Evolutionary conservation across 2,888 invertebrate species (phyloP).

Genomic region (Netelia virgata): DNA sequence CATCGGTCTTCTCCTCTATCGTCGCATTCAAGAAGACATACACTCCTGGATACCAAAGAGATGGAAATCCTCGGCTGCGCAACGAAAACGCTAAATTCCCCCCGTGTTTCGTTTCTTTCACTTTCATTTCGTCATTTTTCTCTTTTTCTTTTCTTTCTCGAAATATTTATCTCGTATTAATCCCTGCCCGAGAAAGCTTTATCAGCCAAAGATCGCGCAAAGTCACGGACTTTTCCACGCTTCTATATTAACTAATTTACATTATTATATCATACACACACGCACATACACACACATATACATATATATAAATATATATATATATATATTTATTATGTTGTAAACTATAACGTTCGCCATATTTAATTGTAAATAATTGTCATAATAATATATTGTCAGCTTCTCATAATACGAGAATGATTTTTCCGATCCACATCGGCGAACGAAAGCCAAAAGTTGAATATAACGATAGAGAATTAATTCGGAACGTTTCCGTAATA

Average conservation of each 20-base stretch:
- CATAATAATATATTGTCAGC: slow-evolving; percentile 62
- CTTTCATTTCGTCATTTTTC: slow-evolving; percentile 29
- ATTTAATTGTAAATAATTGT: slow-evolving; percentile 67
- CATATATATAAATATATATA: slow-evolving; percentile 43
- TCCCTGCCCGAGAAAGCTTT: slow-evolving; percentile 40
- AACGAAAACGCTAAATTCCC: slow-evolving; percentile 54
- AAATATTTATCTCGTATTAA: slow-evolving; percentile 45
- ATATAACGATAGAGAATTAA: background rate
- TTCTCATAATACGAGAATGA: slow-evolving; percentile 39
- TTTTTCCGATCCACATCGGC: background rate
- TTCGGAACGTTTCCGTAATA: slow-evolving; percentile 24
- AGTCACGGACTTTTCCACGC: slow-evolving; percentile 48
- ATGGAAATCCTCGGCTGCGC: slow-evolving; percentile 71
- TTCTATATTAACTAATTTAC: slow-evolving; percentile 36
- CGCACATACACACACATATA: slow-evolving; percentile 35
- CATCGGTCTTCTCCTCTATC: slow-evolving; percentile 91
- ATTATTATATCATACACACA: background rate
- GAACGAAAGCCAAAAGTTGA: background rate
- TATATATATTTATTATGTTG: slow-evolving; percentile 57
- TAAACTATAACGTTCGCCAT: slow-evolving; percentile 50
- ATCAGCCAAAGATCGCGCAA: slow-evolving; percentile 39
- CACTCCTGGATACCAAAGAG: slow-evolving; percentile 76
- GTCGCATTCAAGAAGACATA: slow-evolving; percentile 90
- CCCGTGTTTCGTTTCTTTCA: slow-evolving; percentile 43
- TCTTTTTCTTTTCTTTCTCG: slow-evolving; percentile 7